These are phyloP conservation scores for Myrmecophaga tridactyla DNA, from an alignment of 2,113 vertebrate species.

Conservation along the genomic window DNA sequence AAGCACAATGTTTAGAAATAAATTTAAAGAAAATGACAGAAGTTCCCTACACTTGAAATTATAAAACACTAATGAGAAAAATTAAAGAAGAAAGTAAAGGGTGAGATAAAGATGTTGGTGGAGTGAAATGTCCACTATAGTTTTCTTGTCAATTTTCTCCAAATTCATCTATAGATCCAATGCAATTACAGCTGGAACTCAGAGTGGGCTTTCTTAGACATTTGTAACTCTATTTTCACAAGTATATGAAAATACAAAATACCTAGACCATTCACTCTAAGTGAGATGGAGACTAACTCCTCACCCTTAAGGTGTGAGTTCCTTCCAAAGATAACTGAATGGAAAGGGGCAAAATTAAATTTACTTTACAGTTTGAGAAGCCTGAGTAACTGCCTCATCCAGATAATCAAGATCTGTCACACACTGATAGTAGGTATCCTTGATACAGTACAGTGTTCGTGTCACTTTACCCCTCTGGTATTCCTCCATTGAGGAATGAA, in stretches of 20 bases:
- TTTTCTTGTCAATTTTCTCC: not conserved
- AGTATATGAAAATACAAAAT: not conserved
- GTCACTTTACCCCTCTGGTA: not conserved
- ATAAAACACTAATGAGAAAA: not conserved
- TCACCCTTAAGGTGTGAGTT: not conserved
- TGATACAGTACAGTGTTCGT: not conserved
- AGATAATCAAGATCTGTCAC: not conserved
- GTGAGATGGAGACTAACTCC: not conserved
- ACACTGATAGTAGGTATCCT: not conserved
- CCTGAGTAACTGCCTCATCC: not conserved
- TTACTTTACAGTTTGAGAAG: not conserved
- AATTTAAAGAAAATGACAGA: not conserved
- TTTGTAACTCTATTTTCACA: not conserved
- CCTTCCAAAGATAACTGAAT: not conserved
- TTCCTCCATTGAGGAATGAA: not conserved
- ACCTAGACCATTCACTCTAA: not conserved
- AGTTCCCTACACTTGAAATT: not conserved
- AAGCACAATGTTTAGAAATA: not conserved
- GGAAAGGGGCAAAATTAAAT: not conserved
- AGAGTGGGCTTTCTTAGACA: not conserved
- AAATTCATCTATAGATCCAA: not conserved
- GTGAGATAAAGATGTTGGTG: not conserved
- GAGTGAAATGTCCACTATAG: not conserved
- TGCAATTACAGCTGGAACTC: not conserved
- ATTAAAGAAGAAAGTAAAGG: not conserved